Conservation (phyloP, 2,113 vertebrate genomes). For the Rhizomys pruinosus region DNA sequence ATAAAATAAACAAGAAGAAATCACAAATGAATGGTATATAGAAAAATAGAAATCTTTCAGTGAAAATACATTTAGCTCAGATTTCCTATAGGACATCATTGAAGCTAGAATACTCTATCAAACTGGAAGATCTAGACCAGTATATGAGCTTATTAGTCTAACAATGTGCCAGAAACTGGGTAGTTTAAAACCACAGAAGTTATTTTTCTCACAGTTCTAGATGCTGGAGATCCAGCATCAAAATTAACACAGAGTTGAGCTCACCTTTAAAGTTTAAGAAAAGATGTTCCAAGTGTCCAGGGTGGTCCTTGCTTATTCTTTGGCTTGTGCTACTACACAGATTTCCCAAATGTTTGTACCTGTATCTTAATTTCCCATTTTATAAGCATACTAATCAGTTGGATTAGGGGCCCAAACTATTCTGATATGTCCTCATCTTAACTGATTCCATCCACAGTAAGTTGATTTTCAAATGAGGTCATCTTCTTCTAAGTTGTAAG, state of each 20-base stretch:
- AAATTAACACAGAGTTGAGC: background rate
- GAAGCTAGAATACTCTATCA: background rate
- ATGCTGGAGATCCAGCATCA: background rate
- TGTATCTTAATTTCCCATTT: background rate
- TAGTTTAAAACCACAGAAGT: background rate
- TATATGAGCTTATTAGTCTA: background rate
- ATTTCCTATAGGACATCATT: background rate
- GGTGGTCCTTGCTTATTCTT: background rate
- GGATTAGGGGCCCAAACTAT: background rate
- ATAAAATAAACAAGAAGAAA: too few species aligned
- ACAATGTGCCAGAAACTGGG: background rate
- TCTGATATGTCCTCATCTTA: background rate
- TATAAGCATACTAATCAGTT: background rate
- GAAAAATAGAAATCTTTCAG: background rate
- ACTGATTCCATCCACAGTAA: background rate
- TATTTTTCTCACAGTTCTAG: background rate
- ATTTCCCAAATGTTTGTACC: background rate
- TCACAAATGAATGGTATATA: background rate
- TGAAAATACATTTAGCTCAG: background rate
- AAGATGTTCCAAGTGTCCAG: background rate
- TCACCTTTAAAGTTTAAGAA: background rate
- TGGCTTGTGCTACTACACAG: background rate
- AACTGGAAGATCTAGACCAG: background rate
- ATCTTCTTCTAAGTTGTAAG: background rate
- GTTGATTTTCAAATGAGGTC: background rate